phyloP scores from a whole-genome alignment of 2,113 vertebrate species.

The Spilogale gracilis region DNA sequence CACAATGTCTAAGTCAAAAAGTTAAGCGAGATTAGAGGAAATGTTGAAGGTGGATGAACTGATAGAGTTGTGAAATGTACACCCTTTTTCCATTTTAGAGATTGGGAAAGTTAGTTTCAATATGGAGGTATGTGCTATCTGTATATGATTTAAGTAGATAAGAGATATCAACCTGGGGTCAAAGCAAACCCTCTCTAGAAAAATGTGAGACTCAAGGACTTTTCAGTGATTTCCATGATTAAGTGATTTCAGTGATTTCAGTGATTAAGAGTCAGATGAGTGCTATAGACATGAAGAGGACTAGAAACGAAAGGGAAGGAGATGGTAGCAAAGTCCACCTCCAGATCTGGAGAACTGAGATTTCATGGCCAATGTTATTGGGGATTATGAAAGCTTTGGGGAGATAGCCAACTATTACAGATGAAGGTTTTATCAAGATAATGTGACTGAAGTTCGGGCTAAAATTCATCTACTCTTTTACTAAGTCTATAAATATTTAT shows the following conservation, averaged over 20 bases:
- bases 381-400: not conserved
- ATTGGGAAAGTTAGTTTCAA: constrained; percentile 7
- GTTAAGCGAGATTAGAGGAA: not conserved
- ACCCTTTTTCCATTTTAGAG: not conserved
- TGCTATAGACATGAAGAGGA: not conserved
- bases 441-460: not conserved
- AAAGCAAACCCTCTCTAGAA: not conserved
- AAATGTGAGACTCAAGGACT: not conserved
- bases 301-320: not conserved
- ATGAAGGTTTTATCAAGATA: not conserved
- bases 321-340: not conserved
- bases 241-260: not conserved
- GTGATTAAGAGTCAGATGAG: not conserved
- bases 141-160: not conserved
- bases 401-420: not conserved
- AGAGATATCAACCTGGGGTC: not conserved
- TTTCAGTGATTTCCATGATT: not conserved
- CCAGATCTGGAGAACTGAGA: not conserved
- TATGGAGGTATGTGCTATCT: not conserved
- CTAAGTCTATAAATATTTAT: constrained; percentile 20
- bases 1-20: constrained; percentile 22
- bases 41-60: not conserved
- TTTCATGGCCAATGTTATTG: not conserved
- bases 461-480: not conserved
- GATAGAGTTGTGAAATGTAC: not conserved